A percentile compares a stretch with the other conserved stretches of the same genome.
Conservation (phyloP, 2,113 vertebrate species). For the Sinosuthora webbiana region DNA sequence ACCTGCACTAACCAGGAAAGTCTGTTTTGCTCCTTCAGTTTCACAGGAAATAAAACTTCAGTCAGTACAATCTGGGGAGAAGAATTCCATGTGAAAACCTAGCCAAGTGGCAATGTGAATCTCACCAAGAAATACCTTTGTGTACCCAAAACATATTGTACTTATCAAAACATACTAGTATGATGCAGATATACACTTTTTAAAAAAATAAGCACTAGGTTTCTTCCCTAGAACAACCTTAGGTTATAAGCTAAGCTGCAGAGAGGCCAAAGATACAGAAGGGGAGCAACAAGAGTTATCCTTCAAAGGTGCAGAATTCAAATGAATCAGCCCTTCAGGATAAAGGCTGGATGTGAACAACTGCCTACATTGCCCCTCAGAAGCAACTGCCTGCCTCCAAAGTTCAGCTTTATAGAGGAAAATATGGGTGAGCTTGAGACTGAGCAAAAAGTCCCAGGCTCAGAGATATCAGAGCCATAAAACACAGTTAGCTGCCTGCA, state of each 20-base stretch:
- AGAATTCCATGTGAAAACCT: neutral
- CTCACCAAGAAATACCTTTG: neutral
- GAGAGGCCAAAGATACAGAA: neutral
- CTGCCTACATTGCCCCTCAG: neutral
- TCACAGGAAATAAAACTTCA: neutral
- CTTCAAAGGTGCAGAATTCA: neutral
- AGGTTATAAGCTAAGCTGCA: neutral
- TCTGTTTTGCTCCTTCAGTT: neutral
- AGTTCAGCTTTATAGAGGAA: neutral
- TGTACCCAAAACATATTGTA: neutral
- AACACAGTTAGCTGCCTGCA: neutral
- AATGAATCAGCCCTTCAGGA: neutral
- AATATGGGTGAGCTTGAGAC: neutral
- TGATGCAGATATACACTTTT: neutral
- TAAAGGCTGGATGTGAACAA: neutral
- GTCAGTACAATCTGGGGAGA: neutral
- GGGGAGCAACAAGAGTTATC: neutral
- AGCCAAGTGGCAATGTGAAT: neutral
- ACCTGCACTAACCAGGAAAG: neutral
- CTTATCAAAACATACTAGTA: neutral
- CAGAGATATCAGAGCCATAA: neutral
- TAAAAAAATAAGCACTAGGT: accelerated
- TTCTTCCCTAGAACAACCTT: neutral
- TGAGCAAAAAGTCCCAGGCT: neutral
- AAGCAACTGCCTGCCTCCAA: neutral